Percentiles rank a stretch among this genome's conserved stretches.
Evolutionary conservation across 2,113 vertebrate genomes (phyloP).

Genomic region (Myotis lucifugus): DNA sequence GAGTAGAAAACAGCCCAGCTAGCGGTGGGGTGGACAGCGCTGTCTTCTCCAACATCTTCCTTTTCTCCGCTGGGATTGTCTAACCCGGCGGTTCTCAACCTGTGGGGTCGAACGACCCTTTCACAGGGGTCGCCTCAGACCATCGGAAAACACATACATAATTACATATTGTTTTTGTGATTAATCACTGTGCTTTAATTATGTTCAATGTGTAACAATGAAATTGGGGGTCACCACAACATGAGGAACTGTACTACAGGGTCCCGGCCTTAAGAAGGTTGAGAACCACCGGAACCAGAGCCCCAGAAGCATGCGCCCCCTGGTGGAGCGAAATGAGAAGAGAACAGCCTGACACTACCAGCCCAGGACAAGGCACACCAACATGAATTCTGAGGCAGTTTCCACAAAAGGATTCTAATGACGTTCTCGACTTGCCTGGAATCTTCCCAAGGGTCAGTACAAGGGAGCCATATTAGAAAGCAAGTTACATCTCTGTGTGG

Average conservation of each 20-base stretch:
- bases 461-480: background rate
- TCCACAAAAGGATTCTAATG: background rate
- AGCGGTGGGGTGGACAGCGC: background rate
- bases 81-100: background rate
- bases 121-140: too few relatives aligned
- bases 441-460: background rate
- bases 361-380: background rate
- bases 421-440: background rate
- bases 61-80: background rate
- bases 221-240: too few relatives aligned
- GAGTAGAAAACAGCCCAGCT: background rate
- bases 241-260: too few relatives aligned
- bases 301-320: background rate
- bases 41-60: background rate
- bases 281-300: background rate
- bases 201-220: too few relatives aligned
- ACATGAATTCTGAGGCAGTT: background rate
- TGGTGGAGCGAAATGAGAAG: too few relatives aligned
- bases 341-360: too few relatives aligned
- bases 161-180: too few relatives aligned
- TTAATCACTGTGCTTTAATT: too few relatives aligned
- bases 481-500: background rate
- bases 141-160: too few relatives aligned
- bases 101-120: too few relatives aligned
- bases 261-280: too few relatives aligned